Conservation (phyloP, 1,140 invertebrate genomes). For the Amyelois transitella region DNA sequence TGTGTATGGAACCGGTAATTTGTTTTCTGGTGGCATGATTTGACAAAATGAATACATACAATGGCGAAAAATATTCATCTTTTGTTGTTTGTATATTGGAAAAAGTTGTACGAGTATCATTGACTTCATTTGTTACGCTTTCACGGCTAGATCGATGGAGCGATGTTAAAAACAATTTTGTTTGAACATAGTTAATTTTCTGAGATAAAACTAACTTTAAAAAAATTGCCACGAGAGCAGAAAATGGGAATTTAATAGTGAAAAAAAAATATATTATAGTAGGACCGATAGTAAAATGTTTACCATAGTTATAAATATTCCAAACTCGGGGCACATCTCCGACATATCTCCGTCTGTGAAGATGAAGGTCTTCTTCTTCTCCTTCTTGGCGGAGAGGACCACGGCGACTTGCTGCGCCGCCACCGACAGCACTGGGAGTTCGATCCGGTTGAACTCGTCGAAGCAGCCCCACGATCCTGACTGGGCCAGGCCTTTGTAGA, state of each 20-base stretch:
- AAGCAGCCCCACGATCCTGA: conserved; percentile 98
- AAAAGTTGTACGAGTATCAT: too few species aligned
- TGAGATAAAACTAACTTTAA: background rate
- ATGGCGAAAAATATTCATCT: too few species aligned
- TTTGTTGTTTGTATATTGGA: too few species aligned
- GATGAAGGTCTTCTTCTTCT: conserved; percentile 91
- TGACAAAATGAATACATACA: too few species aligned
- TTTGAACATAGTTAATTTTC: too few species aligned
- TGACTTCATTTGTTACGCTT: too few species aligned
- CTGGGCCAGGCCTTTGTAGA: conserved; percentile 93
- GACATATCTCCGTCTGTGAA: conserved; percentile 97
- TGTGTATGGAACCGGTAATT: too few species aligned
- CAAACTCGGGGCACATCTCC: conserved; percentile 95
- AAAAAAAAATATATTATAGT: background rate
- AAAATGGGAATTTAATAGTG: too few species aligned
- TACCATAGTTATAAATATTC: conserved; percentile 98
- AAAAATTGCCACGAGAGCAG: background rate
- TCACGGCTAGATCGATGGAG: too few species aligned
- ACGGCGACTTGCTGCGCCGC: conserved; percentile 98
- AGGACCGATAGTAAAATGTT: conserved; percentile 12
- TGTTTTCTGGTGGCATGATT: too few species aligned
- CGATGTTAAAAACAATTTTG: too few species aligned
- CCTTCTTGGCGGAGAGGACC: conserved; percentile 92
- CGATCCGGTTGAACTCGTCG: conserved; percentile 97
- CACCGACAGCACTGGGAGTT: conserved; percentile 93